Evolutionary conservation across 1,140 invertebrate genomes (phyloP).

Genomic region (Cydia fagiglandana): DNA sequence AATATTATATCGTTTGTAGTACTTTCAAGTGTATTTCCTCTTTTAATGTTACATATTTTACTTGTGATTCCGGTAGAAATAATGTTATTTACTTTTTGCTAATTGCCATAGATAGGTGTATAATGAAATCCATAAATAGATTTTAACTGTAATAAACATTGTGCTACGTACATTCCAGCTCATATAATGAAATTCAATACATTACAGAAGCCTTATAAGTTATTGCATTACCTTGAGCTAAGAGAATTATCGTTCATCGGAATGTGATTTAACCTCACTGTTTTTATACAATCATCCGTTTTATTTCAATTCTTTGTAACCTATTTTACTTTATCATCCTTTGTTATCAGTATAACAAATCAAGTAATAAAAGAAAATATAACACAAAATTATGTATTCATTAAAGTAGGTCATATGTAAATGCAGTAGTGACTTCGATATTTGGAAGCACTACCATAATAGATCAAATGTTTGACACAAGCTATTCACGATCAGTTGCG

Average conservation of each 20-base stretch:
- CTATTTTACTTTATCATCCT: not conserved
- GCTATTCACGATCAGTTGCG: slow-evolving; percentile 7
- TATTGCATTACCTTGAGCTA: slow-evolving; percentile 31
- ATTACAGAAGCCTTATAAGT: slow-evolving; percentile 29
- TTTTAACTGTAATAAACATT: not conserved
- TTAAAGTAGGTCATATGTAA: too few relatives aligned
- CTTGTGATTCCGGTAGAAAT: not conserved
- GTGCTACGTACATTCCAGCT: slow-evolving; percentile 3
- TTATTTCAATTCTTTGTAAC: not conserved
- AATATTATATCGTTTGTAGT: not conserved
- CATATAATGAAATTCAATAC: slow-evolving; percentile 30
- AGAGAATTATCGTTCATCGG: slow-evolving; percentile 15
- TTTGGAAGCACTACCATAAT: slow-evolving; percentile 1
- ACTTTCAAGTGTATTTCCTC: not conserved
- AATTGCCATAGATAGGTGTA: slow-evolving; percentile 11
- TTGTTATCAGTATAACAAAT: not conserved
- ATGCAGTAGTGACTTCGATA: slow-evolving; percentile 1
- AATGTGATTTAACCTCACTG: slow-evolving; percentile 21
- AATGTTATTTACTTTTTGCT: slow-evolving; percentile 1
- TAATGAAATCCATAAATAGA: not conserved
- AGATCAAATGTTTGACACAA: slow-evolving; percentile 26
- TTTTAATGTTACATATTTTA: not conserved
- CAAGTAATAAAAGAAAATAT: too few relatives aligned
- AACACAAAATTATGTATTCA: too few relatives aligned
- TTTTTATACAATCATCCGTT: not conserved